Base-by-base conservation (phyloP, 2,797 vertebrate species). In the Zalophus californianus region DNA sequence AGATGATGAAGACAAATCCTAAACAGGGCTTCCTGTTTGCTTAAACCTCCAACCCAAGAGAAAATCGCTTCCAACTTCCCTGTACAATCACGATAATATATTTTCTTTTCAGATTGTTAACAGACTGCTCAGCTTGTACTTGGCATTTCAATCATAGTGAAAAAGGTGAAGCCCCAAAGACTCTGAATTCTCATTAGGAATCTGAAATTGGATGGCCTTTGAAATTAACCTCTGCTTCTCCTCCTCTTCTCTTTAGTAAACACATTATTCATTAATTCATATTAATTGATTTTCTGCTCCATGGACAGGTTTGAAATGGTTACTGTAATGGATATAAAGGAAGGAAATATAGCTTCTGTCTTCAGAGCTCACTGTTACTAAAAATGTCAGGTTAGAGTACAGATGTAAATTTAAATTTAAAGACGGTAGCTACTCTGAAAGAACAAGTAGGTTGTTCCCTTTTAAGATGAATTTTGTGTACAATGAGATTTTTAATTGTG, bases 1-100 rank as follows among this genome's bases (percentile, higher is more conserved):
- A 97, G 97, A 89, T 94, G 89, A 95, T 94, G 95, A 94, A 97
- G 96, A 97, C 96, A 91, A 94, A 97, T 92, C 89, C 93, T 91
- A 78, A 85, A 68, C 92, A 92, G 72, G 58, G 89, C 78, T 97
- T 97, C 96, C 93, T 97, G 97, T 98, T 97, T 95, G 96, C 91
- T 94, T 96, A 97, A 96, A 96, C 88, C 97, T 93, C 88, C 38
- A 95, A 77, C 91, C 93, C 91, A 41, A 48, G 93, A 97, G 96
- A 86, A 97, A 96, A 96, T 92, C 88, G 18, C 93, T 96, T 95
- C 96, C 96, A 93, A 89, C 90, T 68, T 87, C 96, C 83, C 88
- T 16, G 60, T 78, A 32, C 91, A 86, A 66, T 86, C 88, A n/a
- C 0, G 21, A 48, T 77, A 92, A 95, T 91, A 66, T 68, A 54